Base-by-base conservation (phyloP, 2,797 vertebrate species). In the Lepus oiostolus region DNA sequence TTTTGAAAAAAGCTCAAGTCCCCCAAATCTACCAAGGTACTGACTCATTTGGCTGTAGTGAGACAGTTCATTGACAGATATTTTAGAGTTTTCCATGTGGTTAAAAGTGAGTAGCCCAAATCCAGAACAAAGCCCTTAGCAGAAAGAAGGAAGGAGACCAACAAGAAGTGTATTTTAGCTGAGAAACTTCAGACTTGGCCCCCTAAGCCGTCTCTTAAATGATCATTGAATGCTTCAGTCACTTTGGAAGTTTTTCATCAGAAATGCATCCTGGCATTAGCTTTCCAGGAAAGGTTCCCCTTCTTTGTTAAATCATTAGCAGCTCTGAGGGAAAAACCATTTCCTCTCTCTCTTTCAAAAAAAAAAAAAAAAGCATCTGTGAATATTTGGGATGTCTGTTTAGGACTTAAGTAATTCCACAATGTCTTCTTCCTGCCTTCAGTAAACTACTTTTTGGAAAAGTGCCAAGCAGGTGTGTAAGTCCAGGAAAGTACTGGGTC, bases 391-490 rank as follows among this genome's bases (percentile, higher is more conserved):
- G 79, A 67, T 96, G 65, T 91, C 60, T 81, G 2, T 54, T 83
- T 74, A 80, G 47, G 38, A 17, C 70, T n/a, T 65, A 88, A 60
- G 21, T 60, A 71, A 93, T 85, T 87, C 77, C 42, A 63, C 12
- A 62, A 12, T 71, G 7, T 95, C 54, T 91, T 83, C 52, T 38
- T 68, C 2, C 72, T 75, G 7, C 88, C 86, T 96, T 86, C 62
- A 54, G 67, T 81, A 94, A 94, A 58, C 65, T 80, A 17, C 60
- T 50, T 90, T 90, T 91, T 72, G 83, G 80, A 86, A 84, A 68
- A 89, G 2, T 94, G 54, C 67, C 90, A 94, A 76, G 38, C 30
- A 84, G 87, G n/a, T 91, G 60, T 91, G 63, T 10, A 80, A 88
- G 71, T 5, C 38, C 32, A 88, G 60, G 47, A 93, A 85, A 16